Evolutionary conservation across 2,888 invertebrate species (phyloP).

Genomic region (Drosophila monieri): DNA sequence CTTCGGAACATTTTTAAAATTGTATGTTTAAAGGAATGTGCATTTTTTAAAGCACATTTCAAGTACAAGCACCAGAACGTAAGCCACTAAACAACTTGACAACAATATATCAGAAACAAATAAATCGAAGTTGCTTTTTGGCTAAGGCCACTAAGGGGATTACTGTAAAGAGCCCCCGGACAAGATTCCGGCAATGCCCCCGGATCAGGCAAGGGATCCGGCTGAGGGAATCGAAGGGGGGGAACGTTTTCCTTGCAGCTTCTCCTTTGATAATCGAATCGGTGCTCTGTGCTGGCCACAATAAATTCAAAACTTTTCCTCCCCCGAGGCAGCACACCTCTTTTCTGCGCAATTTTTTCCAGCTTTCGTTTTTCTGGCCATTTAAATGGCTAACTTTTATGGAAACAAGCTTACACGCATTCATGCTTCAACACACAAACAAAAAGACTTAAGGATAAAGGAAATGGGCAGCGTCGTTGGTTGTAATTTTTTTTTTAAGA

Average conservation of each 20-base stretch:
- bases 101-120: conserved; percentile 43
- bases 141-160: conserved; percentile 29
- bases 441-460: background rate
- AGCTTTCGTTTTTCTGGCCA: conserved; percentile 27
- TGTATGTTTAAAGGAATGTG: background rate
- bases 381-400: conserved; percentile 56
- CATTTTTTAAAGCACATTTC: conserved; percentile 14
- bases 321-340: conserved; percentile 22
- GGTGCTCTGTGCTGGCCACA: conserved; percentile 35
- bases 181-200: conserved; percentile 13
- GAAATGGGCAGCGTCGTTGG: background rate
- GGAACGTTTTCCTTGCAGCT: conserved; percentile 38
- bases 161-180: conserved; percentile 31
- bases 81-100: conserved; percentile 49
- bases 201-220: conserved; percentile 13
- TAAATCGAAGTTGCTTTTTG: conserved; percentile 28
- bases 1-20: background rate
- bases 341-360: conserved; percentile 15
- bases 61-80: conserved; percentile 22
- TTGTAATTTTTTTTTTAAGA: background rate
- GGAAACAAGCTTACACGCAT: conserved; percentile 55
- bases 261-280: conserved; percentile 54
- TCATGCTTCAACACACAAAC: conserved; percentile 5
- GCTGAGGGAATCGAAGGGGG: conserved; percentile 3
- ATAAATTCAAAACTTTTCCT: conserved; percentile 69